Evolutionary conservation across 2,797 vertebrate genomes (phyloP), one percentile per base, ranked within the genome.

Genomic region (Cercopithecus mitis): DNA sequence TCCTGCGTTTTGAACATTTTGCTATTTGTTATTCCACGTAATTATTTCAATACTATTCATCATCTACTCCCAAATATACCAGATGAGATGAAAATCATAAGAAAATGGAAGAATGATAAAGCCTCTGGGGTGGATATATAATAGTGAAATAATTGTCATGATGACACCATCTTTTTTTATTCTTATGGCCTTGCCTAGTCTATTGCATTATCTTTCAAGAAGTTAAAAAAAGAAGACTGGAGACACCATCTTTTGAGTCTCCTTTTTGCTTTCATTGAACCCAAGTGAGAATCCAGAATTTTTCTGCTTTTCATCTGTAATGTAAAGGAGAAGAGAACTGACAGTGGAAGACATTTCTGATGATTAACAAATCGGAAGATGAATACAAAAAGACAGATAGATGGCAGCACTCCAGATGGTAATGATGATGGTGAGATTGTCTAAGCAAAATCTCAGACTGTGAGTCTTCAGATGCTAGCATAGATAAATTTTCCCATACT

Each of bases 231-330:
- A 87, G 55, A 88, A 73, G 70, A 30, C 52, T n/a, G 57, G 92
- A 83, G 30, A 72, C 20, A 39, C 52, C 9, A 19, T 30, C 64
- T 88, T 87, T 86, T 75, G 41, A 79, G 45, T 90, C 36, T 82
- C 15, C 39, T 90, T 45, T 94, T 94, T 81, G 72, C 81, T 84
- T 90, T 96, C 72, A 76, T 79, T 94, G 89, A 94, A 90, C 14
- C 12, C 76, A 67, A 45, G 45, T 67, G 82, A 83, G 24, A 76
- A 90, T 50, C 67, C 24, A 90, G 50, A 72, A 36, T 36, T 94
- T 89, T 79, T 83, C 43, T 90, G 7, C 90, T 97, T 87, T 52
- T 55, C 20, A 64, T 86, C 24, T 7, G 4, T 96, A 41, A 19
- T 70, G 77, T 41, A n/a, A 92, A 87, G 57, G 61, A 87, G 73